Conservation (phyloP, 2,888 invertebrate genomes). For the Suillia variegata region DNA sequence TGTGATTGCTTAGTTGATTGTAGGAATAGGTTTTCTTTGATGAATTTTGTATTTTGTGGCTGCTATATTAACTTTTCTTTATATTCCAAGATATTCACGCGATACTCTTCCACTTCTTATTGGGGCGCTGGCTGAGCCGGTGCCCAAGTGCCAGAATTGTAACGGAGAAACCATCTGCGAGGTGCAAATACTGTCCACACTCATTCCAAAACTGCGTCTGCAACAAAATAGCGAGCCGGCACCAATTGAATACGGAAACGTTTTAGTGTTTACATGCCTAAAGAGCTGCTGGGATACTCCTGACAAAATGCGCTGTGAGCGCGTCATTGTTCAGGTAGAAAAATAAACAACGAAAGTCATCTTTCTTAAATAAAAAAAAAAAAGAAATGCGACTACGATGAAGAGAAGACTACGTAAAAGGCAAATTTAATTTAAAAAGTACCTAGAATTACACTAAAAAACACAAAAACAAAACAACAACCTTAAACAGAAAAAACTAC, state of each 20-base stretch:
- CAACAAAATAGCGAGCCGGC: slow-evolving; percentile 64
- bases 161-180: slow-evolving; percentile 77
- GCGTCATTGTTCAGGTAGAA: slow-evolving; percentile 79
- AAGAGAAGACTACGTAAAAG: background rate
- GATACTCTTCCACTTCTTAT: slow-evolving; percentile 73
- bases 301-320: slow-evolving; percentile 72
- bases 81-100: slow-evolving; percentile 72
- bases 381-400: background rate
- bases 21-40: background rate
- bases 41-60: background rate
- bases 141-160: slow-evolving; percentile 70
- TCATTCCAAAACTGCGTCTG: slow-evolving; percentile 73
- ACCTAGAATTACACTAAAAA: background rate
- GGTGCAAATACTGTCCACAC: slow-evolving; percentile 80
- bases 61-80: slow-evolving; percentile 8
- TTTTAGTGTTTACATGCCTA: slow-evolving; percentile 81
- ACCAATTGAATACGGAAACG: slow-evolving; percentile 83
- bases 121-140: slow-evolving; percentile 67
- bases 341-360: slow-evolving; percentile 63
- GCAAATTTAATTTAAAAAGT: background rate
- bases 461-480: no score
- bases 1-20: background rate
- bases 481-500: no score
- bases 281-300: slow-evolving; percentile 83
- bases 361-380: slow-evolving; percentile 72